A percentile compares a stretch with the other conserved stretches of the same genome.
Conservation (phyloP, 2,113 vertebrate species). For the Cheirogaleus medius region DNA sequence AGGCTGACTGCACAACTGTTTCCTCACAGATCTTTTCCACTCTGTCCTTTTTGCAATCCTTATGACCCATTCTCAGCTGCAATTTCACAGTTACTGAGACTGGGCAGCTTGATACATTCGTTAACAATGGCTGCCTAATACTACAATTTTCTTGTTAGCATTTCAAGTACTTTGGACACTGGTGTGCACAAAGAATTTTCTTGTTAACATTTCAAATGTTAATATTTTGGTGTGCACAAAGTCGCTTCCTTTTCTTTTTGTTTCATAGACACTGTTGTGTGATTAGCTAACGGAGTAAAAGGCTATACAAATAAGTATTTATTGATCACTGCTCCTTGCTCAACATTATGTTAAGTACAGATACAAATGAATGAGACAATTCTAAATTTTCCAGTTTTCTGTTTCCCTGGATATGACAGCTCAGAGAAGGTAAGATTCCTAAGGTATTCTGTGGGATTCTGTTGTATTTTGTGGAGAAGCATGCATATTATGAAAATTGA, state of each 20-base stretch:
- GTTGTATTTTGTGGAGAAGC: neutral
- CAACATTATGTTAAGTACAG: neutral
- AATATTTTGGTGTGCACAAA: neutral
- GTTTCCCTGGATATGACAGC: neutral
- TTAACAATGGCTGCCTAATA: neutral
- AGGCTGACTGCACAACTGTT: neutral
- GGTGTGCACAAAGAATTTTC: neutral
- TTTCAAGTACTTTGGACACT: neutral
- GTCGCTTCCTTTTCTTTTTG: neutral
- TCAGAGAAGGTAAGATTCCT: neutral
- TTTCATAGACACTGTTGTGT: neutral
- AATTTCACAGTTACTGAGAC: neutral
- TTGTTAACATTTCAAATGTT: neutral
- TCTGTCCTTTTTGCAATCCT: neutral
- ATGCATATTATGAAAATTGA: neutral
- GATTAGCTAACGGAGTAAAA: neutral
- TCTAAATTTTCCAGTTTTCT: conserved; percentile 6
- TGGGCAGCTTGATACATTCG: neutral
- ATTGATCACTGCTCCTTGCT: neutral
- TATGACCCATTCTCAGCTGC: neutral
- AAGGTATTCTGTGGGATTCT: neutral
- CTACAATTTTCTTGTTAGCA: neutral
- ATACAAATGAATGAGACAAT: neutral
- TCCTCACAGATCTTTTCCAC: neutral
- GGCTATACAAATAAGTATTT: neutral